Evolutionary conservation across 2,888 invertebrate genomes (phyloP), one percentile per base, ranked within the genome.

Genomic region (Meteorus cinctellus): DNA sequence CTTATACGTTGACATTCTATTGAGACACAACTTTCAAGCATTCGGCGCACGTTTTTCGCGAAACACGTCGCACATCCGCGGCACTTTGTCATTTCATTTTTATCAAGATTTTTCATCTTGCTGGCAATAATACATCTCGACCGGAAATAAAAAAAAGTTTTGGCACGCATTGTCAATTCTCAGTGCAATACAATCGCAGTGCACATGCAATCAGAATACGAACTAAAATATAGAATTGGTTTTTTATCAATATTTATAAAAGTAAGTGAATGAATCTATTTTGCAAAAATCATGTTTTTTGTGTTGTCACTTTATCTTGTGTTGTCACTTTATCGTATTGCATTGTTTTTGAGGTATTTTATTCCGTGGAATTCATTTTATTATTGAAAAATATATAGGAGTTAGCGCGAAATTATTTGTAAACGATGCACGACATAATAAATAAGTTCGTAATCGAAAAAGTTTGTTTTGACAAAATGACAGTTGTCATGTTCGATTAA

Each of bases 1-100:
- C 34, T 71, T 55, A 75, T 70, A 41, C 65, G 51, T 72, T 72
- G 71, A 55, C 71, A 55, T 70, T 75, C 71, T 75, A 75, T 75
- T 75, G 75, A 75, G 75, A 75, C 59, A 55, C 55, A 70, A 71
- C 55, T 41, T 55, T 55, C 65, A 55, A 66, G 66, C 19, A 71
- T 75, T 70, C 75, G 55, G 34, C 36, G 70, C 75, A 75, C 75
- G 75, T 75, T 41, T 41, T 24, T 12, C 36, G 27, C 29, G 66
- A 65, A 65, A 75, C 75, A 75, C 65, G 75, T 55, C 55, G 70
- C 62, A 65, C 75, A 70, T 75, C 75, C 62, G 45, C 70, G 70
- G 55, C 45, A 75, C 75, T 75, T 75, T 75, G 75, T 75, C 75
- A 75, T 75, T 75, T 70, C 71, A 70, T 75, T 71, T 75, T 75